phyloP scores from a whole-genome alignment of 2,888 invertebrate species.

The Drosophila diplacantha region DNA sequence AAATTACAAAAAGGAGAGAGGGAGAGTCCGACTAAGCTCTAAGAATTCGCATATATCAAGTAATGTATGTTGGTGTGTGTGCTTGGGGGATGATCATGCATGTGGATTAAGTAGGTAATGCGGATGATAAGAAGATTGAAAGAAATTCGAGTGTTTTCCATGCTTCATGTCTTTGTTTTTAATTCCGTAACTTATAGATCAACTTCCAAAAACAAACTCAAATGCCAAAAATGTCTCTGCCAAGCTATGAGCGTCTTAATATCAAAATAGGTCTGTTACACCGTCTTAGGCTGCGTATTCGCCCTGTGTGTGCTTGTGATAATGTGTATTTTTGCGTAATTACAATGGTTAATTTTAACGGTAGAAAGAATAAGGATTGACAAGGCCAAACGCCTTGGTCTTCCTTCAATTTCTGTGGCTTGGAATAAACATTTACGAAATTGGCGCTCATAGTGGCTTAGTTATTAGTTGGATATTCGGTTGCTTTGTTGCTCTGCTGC shows the following conservation, averaged over 20 bases:
- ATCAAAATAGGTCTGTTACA: conserved; percentile 34
- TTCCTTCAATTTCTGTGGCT: conserved; percentile 7
- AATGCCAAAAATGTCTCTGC: conserved; percentile 38
- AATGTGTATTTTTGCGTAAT: conserved; percentile 32
- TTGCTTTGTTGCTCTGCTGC: conserved; percentile 6
- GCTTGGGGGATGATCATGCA: conserved; percentile 17
- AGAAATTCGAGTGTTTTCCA: conserved; percentile 40
- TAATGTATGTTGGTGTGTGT: conserved; percentile 19
- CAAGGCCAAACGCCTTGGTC: conserved; percentile 8
- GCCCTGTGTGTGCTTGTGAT: conserved; percentile 8
- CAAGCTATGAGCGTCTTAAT: conserved; percentile 37
- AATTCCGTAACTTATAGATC: conserved; percentile 45
- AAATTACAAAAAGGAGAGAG: conserved; percentile 52
- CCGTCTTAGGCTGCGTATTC: conserved; percentile 22
- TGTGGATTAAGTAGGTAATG: not conserved
- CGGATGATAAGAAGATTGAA: conserved; percentile 34
- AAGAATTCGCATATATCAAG: conserved; percentile 36
- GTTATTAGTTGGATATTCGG: conserved; percentile 29
- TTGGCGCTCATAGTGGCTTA: conserved; percentile 27
- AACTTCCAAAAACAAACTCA: conserved; percentile 41
- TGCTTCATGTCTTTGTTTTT: conserved; percentile 42
- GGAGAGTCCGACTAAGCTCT: conserved; percentile 56
- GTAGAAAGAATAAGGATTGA: conserved; percentile 24
- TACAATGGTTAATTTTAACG: conserved; percentile 52
- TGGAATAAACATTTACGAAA: conserved; percentile 24